A percentile compares a stretch with the other conserved stretches of the same genome.
Conservation (phyloP, 2,888 invertebrate genomes). For the Chloroclystis v-ata region DNA sequence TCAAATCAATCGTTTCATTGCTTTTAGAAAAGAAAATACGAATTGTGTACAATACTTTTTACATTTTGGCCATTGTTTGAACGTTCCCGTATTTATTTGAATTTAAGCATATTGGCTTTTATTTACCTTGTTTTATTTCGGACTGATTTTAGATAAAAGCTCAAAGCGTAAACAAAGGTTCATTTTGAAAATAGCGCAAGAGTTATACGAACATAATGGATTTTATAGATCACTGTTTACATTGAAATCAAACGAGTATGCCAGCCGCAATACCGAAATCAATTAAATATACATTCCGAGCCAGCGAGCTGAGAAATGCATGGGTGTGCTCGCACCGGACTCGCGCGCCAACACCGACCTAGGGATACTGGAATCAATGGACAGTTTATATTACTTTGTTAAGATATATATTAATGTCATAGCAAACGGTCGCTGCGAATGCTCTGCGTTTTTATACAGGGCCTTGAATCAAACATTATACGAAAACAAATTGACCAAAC, state of each 20-base stretch:
- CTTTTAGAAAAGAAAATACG: not conserved
- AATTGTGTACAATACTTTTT: not conserved
- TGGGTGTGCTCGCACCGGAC: conserved; percentile 37
- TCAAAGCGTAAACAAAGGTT: too few species aligned
- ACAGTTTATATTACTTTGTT: not conserved
- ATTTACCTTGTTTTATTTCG: too few species aligned
- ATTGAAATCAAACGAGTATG: conserved; percentile 43
- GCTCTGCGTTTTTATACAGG: not conserved
- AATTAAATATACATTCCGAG: conserved; percentile 64
- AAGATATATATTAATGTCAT: too few species aligned
- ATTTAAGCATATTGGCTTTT: too few species aligned
- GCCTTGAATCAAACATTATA: not conserved
- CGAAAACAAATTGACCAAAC: too few species aligned
- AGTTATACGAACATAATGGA: too few species aligned
- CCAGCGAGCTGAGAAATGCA: conserved; percentile 64
- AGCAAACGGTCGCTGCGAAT: not conserved
- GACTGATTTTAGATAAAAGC: too few species aligned
- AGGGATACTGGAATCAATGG: not conserved
- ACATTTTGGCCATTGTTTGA: not conserved
- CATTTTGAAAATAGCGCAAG: too few species aligned
- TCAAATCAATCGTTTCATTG: not conserved
- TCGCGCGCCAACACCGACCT: conserved; percentile 6
- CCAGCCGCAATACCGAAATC: conserved; percentile 56
- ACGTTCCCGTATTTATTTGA: too few species aligned
- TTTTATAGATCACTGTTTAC: conserved; percentile 44